Evolutionary conservation across 2,797 vertebrate species (phyloP).

Genomic region (Prunella strophiata): DNA sequence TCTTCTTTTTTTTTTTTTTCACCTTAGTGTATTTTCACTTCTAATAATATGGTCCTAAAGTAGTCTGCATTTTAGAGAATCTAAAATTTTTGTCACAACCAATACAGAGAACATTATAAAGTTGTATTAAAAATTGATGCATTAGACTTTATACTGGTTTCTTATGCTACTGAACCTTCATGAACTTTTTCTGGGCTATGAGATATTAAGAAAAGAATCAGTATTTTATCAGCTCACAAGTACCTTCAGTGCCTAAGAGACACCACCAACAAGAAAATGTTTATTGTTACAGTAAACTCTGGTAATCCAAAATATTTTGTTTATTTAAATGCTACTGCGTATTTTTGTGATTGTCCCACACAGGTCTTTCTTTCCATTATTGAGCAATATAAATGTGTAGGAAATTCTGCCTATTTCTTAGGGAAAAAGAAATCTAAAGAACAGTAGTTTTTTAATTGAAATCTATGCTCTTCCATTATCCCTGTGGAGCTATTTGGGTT

Average conservation of each 20-base stretch:
- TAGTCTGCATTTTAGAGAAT: neutral
- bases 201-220: neutral
- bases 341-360: neutral
- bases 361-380: neutral
- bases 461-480: neutral
- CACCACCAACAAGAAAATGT: neutral
- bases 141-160: neutral
- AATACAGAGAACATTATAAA: neutral
- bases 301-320: neutral
- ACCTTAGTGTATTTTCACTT: neutral
- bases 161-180: neutral
- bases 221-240: neutral
- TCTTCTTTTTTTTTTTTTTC: neutral
- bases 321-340: neutral
- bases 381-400: neutral
- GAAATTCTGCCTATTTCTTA: neutral
- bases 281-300: neutral
- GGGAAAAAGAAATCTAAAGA: neutral
- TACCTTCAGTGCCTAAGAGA: neutral
- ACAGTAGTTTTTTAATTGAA: neutral
- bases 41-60: neutral
- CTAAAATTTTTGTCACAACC: neutral
- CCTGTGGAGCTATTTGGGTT: neutral
- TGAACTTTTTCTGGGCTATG: neutral
- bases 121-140: neutral